Base-by-base conservation (phyloP, 2,888 invertebrate genomes). In the Polydrusus cervinus region DNA sequence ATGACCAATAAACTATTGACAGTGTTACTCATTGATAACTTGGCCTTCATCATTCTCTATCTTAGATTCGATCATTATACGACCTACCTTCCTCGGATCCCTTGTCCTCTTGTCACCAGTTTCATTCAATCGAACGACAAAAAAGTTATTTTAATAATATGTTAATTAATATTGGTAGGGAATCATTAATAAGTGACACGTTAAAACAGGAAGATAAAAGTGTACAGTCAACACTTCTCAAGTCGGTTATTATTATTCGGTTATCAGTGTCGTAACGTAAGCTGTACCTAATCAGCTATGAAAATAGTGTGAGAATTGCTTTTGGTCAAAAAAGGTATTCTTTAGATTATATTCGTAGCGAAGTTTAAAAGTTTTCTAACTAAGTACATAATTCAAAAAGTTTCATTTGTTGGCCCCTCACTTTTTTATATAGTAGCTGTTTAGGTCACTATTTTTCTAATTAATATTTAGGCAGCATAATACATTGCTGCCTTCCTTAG, bases 101-200 rank as follows among this genome's bases (percentile, higher is more conserved):
- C 53, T 64, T 57, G 71, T 34, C 43, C 18, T 45, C 53, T 71
- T 65, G 71, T 66, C 71, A 57, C 60, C 57, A 57, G 30, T 34
- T 65, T 40, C 47, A 60, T 34, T 66, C 65, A 67, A 68, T 53
- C 51, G 55, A 67, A 67, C 30, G 62, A 69, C 71, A 77, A 60
- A 25, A 66, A 60, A 73, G 61, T 60, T 77, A 76, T 77, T 78
- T 78, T 78, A 78, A 79, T 78, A 78, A 79, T 81, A 81, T 81
- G 81, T 81, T 81, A 81, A 81, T 81, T 79, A 80, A 73, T 77
- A 77, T 74, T 78, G 72, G 79, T 78, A 74, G 76, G 76, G 77
- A 79, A 79, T 80, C 79, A 80, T 82, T 82, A 81, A 81, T 81
- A 80, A 80, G 78, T 78, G 80, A 81, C 81, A 79, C 81, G 80